phyloP scores from a whole-genome alignment of 2,113 vertebrate genomes.

The Struthio camelus region DNA sequence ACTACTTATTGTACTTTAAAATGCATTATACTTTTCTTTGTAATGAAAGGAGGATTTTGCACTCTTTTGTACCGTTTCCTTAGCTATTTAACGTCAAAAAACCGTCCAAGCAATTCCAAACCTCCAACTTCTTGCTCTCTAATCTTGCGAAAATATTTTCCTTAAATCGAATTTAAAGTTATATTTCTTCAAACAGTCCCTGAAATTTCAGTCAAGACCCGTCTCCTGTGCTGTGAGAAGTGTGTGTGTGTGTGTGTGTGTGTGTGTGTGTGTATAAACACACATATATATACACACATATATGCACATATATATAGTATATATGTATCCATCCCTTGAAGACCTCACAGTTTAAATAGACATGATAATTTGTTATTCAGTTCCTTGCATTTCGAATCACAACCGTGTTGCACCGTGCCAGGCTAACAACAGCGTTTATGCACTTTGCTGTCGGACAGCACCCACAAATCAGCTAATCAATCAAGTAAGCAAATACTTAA shows the following conservation, averaged over 20 bases:
- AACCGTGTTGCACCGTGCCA: background rate
- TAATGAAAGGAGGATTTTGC: background rate
- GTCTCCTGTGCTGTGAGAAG: background rate
- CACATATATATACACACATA: too few relatives aligned
- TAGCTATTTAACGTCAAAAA: background rate
- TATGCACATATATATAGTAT: too few relatives aligned
- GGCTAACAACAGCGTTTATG: background rate
- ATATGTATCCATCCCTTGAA: background rate
- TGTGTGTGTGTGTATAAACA: too few relatives aligned
- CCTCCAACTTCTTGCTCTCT: background rate
- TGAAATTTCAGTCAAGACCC: background rate
- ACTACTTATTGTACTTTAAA: background rate
- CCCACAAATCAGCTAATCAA: background rate
- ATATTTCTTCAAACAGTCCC: background rate
- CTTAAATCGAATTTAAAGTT: background rate
- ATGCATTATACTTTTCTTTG: background rate
- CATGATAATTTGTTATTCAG: background rate
- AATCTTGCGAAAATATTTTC: background rate
- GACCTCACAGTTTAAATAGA: accelerated
- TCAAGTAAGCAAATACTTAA: background rate
- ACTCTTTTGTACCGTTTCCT: background rate
- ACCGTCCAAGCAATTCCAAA: background rate
- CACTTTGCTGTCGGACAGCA: background rate
- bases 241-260: too few relatives aligned
- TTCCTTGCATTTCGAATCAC: background rate